Evolutionary conservation across 64 coral and sea anemone genomes (phyloP).

Genomic region (Stichodactyla helianthus): DNA sequence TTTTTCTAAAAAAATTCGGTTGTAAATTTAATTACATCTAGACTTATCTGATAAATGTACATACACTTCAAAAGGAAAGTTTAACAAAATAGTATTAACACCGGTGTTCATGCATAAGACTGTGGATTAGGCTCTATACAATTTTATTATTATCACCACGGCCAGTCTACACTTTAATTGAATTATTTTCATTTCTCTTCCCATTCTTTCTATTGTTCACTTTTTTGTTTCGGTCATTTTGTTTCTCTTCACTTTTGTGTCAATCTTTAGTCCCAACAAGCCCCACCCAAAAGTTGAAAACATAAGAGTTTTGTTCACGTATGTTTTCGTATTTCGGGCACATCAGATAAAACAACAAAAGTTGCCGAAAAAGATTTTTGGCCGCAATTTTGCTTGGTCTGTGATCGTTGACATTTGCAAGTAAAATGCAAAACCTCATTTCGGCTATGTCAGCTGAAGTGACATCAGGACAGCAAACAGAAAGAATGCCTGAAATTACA

Average conservation of each 20-base stretch:
- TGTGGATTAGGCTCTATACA: not conserved
- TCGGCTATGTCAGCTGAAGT: constrained; percentile 2
- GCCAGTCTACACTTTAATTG: not conserved
- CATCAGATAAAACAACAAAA: not conserved
- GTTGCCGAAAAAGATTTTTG: not conserved
- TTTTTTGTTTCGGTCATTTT: not conserved
- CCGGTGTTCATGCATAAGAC: not conserved
- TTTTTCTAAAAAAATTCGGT: not conserved
- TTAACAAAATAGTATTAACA: constrained; percentile 12
- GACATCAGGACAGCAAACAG: constrained; percentile 17
- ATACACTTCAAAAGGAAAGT: not conserved
- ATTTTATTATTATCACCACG: not conserved
- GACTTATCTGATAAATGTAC: constrained; percentile 7
- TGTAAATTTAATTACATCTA: constrained; percentile 7
- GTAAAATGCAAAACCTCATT: constrained; percentile 26
- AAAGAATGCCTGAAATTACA: not conserved
- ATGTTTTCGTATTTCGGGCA: not conserved
- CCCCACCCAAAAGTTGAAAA: constrained; percentile 1
- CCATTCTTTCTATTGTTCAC: not conserved
- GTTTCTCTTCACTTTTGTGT: not conserved
- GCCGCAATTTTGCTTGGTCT: not conserved
- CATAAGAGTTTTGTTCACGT: not conserved
- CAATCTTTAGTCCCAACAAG: not conserved
- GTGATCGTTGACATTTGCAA: constrained; percentile 30
- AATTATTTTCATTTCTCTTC: not conserved